These are phyloP conservation scores for Anolis carolinensis DNA, from an alignment of 2,113 vertebrate species.

Conservation along the genomic window DNA sequence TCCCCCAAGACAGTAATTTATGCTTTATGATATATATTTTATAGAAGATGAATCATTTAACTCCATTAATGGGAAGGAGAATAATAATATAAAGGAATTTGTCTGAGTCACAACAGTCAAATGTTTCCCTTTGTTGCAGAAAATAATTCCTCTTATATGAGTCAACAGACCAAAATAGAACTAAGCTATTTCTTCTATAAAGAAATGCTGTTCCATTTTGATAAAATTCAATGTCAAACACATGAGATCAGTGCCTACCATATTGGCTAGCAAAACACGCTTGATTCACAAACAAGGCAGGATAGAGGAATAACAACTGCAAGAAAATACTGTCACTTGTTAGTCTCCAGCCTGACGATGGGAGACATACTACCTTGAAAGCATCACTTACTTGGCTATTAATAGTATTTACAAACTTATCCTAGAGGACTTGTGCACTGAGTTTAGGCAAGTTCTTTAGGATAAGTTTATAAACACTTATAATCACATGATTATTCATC, in stretches of 20 bases:
- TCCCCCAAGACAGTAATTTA: slow-evolving; percentile 50
- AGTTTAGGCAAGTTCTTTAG: too few relatives aligned
- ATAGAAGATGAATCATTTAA: neutral
- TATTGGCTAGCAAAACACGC: neutral
- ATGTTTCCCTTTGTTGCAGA: neutral
- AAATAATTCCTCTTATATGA: slow-evolving; percentile 12
- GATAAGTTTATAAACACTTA: too few relatives aligned
- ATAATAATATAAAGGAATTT: neutral
- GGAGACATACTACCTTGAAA: neutral
- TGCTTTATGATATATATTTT: neutral
- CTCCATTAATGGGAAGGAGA: neutral
- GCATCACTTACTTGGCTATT: neutral
- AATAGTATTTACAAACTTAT: neutral
- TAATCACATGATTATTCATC: neutral
- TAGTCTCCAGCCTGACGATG: neutral
- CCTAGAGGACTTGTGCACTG: neutral
- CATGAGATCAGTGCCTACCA: neutral
- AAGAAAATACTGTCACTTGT: neutral
- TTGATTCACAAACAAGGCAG: neutral
- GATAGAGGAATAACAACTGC: neutral
- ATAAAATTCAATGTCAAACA: neutral
- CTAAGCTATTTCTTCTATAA: neutral
- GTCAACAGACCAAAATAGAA: slow-evolving; percentile 9
- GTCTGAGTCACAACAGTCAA: neutral
- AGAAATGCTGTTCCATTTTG: slow-evolving; percentile 21